Conservation (phyloP, 2,113 vertebrate species). For the Hucho hucho region DNA sequence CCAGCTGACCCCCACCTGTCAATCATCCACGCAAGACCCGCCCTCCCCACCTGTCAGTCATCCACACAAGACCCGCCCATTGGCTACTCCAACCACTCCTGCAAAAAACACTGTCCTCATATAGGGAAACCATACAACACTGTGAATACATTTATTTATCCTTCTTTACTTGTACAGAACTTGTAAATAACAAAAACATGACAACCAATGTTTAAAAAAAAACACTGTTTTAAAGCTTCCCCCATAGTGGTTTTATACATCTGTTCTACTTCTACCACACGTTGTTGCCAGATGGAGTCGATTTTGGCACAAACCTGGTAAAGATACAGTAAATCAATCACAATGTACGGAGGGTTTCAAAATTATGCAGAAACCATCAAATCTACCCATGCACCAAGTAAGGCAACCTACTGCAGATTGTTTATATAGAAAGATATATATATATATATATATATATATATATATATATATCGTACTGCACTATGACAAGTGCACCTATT, state of each 20-base stretch:
- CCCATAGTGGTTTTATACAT: slow-evolving; percentile 55
- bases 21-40: neutral
- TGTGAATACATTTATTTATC: slow-evolving; percentile 30
- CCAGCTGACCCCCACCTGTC: slow-evolving; percentile 11
- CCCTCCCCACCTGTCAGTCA: neutral
- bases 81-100: slow-evolving; percentile 6
- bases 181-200: slow-evolving; percentile 53
- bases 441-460: slow-evolving; percentile 29
- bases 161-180: slow-evolving; percentile 48
- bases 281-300: slow-evolving; percentile 55
- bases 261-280: slow-evolving; percentile 62
- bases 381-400: slow-evolving; percentile 91
- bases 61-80: neutral
- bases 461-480: slow-evolving; percentile 49
- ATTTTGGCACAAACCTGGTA: slow-evolving; percentile 43
- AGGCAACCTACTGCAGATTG: slow-evolving; percentile 88
- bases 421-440: slow-evolving; percentile 73
- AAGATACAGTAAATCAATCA: slow-evolving; percentile 61
- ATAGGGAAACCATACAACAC: slow-evolving; percentile 6
- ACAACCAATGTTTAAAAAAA: slow-evolving; percentile 17
- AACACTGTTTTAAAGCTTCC: slow-evolving; percentile 31
- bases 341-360: slow-evolving; percentile 59
- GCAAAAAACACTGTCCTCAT: slow-evolving; percentile 26
- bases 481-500: slow-evolving; percentile 59
- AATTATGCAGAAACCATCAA: slow-evolving; percentile 80